Base-by-base conservation (phyloP, 2,797 vertebrate species). In the Myripristis murdjan region DNA sequence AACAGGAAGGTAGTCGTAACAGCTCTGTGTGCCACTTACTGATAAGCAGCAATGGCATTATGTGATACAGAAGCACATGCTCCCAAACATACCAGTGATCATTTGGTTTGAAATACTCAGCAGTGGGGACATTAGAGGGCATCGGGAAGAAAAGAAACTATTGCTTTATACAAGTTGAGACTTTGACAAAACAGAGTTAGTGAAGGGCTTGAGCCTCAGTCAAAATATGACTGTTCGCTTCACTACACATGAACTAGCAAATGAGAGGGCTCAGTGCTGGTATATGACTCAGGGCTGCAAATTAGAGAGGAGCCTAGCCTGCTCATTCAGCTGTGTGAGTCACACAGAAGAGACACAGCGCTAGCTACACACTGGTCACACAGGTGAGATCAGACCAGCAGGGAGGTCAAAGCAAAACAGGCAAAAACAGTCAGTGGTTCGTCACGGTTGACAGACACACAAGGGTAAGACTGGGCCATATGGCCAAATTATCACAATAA, bases 1-100 rank as follows among this genome's bases (percentile, higher is more conserved):
- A 89, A 83, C 68, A 77, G 75, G 76, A 79, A 83, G 71, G 54
- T 58, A 26, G 37, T 20, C 56, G 58, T 47, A 61, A 66, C 52
- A 62, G 52, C 73, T 62, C 37, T 3, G 64, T 6, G 46, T 83
- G 85, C 39, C 3, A 26, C n/a, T 31, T 18, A 20, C 68, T 81
- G 86, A 87, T 88, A 84, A 87, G 49, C 12, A 31, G 43, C 22
- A 33, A 53, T 64, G 23, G 33, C 12, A 53, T 31, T 4, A 22
- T 1, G 15, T 3, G 18, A 12, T 52, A 18, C 2, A 47, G 41
- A 57, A 44, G 14, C n/a, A 55, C 2, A 72, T 18, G 43, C 4
- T 46, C 26, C 8, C 43, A 51, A 61, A 8, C n/a, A 7, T 11
- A 65, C 52, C 16, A 58, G 43, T 2, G 18, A 64, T 16, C 14